phyloP scores from a whole-genome alignment of 2,797 vertebrate genomes.

The Phrynocephalus vlangalii region DNA sequence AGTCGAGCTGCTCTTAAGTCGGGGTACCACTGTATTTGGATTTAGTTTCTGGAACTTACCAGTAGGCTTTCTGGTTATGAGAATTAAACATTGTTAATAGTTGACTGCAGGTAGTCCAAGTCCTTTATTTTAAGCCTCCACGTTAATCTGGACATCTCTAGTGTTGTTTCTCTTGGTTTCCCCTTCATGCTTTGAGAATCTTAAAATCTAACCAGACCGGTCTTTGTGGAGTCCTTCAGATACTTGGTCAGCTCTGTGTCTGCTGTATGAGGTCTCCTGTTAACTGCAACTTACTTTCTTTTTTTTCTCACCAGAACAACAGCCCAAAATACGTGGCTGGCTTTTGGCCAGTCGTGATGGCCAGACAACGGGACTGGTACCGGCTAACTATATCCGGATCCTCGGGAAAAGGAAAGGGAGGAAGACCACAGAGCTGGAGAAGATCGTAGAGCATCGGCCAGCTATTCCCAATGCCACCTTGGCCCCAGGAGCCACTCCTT shows the following conservation, averaged over 20 bases:
- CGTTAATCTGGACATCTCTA: neutral
- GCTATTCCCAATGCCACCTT: constrained; percentile 60
- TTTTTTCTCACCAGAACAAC: constrained; percentile 84
- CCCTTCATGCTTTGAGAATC: neutral
- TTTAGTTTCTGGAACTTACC: neutral
- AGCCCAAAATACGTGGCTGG: constrained; percentile 95
- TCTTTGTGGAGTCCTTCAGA: neutral
- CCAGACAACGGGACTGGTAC: constrained; percentile 90
- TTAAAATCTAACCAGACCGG: neutral
- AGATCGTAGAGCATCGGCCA: constrained; percentile 76
- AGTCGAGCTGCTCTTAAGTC: no score
- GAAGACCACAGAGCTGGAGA: constrained; percentile 82
- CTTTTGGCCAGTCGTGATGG: constrained; percentile 93
- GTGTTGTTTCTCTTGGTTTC: constrained; percentile 7
- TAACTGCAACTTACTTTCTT: constrained; percentile 28
- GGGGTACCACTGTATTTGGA: neutral
- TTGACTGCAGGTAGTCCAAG: neutral
- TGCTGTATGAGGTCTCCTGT: neutral
- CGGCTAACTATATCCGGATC: constrained; percentile 94
- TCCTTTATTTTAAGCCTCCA: neutral
- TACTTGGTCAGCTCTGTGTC: neutral
- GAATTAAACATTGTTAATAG: neutral
- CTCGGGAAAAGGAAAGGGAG: constrained; percentile 92
- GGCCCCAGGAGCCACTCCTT: constrained; percentile 63
- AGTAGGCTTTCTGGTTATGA: neutral